phyloP scores from a whole-genome alignment of 2,113 vertebrate genomes.

The Corythoichthys intestinalis region DNA sequence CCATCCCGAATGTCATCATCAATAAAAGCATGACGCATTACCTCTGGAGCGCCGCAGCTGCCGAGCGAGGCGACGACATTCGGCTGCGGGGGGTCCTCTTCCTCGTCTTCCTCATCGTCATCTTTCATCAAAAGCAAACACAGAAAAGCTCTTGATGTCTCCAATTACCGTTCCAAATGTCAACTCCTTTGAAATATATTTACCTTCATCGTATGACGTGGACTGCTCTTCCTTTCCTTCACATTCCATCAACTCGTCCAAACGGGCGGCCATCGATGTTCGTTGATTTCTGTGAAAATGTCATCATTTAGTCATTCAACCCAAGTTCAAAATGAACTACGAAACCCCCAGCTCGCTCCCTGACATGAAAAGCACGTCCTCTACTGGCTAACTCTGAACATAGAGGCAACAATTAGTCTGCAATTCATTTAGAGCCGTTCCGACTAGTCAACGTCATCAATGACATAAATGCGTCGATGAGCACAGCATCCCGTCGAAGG shows the following conservation, averaged over 20 bases:
- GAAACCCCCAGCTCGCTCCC: no score
- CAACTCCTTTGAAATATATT: background rate
- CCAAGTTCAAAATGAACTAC: no score
- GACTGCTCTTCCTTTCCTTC: conserved; percentile 18
- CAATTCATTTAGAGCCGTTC: no score
- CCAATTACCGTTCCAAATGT: background rate
- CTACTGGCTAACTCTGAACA: no score
- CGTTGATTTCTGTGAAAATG: no score
- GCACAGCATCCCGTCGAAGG: no score
- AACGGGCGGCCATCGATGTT: background rate
- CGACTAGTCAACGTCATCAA: no score
- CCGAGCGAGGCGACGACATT: conserved; percentile 8
- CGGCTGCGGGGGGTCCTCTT: background rate
- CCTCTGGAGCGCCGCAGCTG: conserved; percentile 10
- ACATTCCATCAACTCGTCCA: conserved; percentile 31
- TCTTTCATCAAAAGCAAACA: background rate
- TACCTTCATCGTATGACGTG: conserved; percentile 15
- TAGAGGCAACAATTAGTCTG: no score
- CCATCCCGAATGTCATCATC: no score
- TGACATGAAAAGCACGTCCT: no score
- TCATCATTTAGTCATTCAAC: no score
- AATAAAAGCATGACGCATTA: background rate
- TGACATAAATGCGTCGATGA: no score
- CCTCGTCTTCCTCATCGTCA: background rate
- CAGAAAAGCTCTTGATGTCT: background rate